These are phyloP conservation scores for Odontamblyopus rebecca DNA, from an alignment of 2,797 vertebrate species.

Conservation along the genomic window DNA sequence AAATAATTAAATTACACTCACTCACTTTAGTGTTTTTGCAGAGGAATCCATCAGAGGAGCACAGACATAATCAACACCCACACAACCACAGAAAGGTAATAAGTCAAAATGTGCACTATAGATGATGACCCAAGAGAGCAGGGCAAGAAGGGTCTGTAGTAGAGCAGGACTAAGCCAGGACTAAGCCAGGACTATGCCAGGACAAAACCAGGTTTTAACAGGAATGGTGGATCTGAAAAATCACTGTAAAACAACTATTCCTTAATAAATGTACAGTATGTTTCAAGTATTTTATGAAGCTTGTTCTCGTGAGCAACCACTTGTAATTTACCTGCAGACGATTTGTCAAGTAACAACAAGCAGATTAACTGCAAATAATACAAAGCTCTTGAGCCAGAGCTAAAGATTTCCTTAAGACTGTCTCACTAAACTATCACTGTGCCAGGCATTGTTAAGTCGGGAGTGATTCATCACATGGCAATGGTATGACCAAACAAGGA, in stretches of 20 bases:
- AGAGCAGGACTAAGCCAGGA: not conserved
- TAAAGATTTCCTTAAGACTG: not conserved
- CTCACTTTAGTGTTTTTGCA: conserved; percentile 33
- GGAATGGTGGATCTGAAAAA: not conserved
- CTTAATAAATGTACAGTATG: not conserved
- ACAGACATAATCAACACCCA: conserved; percentile 54
- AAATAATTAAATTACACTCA: conserved; percentile 57
- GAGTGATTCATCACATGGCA: not conserved
- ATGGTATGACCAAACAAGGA: too few relatives aligned
- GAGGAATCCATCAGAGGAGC: conserved; percentile 40
- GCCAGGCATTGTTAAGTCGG: not conserved
- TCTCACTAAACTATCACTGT: not conserved
- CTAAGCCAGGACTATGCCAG: not conserved
- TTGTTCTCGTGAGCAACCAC: not conserved
- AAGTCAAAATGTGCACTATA: conserved; percentile 39
- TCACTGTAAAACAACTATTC: not conserved
- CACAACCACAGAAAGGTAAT: conserved; percentile 34
- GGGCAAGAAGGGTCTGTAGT: conserved; percentile 36
- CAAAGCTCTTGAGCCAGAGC: not conserved
- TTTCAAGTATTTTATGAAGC: not conserved
- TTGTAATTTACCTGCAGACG: not conserved
- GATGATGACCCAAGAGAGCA: conserved; percentile 7
- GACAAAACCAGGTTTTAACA: not conserved
- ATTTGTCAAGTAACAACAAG: not conserved
- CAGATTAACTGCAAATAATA: not conserved